phyloP scores from a whole-genome alignment of 35 echinoderm and acorn worm genomes.

The Patiria miniata region DNA sequence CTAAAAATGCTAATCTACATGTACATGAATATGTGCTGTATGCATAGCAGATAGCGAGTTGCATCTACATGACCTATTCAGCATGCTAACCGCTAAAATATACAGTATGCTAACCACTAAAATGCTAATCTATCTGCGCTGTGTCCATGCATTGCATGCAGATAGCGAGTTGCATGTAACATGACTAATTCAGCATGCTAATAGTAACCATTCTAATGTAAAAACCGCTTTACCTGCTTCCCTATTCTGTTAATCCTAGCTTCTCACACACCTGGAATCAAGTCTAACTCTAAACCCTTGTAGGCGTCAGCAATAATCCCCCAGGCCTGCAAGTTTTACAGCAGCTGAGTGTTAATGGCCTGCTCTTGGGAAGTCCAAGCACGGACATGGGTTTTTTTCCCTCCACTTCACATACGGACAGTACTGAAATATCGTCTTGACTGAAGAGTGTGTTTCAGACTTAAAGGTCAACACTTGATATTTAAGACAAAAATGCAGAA shows the following conservation, averaged over 20 bases:
- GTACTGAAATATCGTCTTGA: not conserved
- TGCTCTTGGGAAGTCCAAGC: not conserved
- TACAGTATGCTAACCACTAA: too few relatives aligned
- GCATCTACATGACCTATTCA: too few relatives aligned
- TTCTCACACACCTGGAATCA: not conserved
- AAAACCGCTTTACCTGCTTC: not conserved
- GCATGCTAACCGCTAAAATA: too few relatives aligned
- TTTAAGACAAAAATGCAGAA: not conserved
- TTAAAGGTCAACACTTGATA: not conserved
- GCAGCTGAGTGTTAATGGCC: not conserved
- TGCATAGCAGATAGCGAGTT: too few relatives aligned
- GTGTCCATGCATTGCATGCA: too few relatives aligned
- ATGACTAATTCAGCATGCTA: too few relatives aligned
- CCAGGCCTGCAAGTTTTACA: not conserved
- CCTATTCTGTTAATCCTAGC: too few relatives aligned
- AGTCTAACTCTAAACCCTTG: not conserved
- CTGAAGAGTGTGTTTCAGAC: not conserved
- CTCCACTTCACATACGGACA: not conserved
- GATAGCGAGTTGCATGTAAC: too few relatives aligned
- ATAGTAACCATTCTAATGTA: too few relatives aligned
- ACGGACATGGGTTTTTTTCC: slow-evolving; percentile 1
- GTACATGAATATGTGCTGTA: too few relatives aligned
- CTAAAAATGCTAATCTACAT: too few relatives aligned
- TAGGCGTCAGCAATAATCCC: not conserved
- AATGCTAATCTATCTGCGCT: too few relatives aligned